Base-by-base conservation (phyloP, 2,797 vertebrate genomes). In the Molossus alvarezi region DNA sequence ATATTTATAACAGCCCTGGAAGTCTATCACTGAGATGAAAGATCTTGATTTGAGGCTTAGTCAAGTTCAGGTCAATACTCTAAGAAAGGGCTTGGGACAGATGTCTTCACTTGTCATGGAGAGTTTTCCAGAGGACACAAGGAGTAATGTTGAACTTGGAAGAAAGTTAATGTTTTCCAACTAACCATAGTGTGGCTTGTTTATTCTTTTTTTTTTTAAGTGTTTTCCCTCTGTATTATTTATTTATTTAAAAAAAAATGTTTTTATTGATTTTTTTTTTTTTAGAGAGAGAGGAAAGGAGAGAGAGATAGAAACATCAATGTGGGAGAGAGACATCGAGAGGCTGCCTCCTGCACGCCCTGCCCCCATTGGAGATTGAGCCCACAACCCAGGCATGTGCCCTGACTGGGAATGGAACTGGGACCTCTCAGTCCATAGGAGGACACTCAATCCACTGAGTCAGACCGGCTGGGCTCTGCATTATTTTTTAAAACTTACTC, bases 1-100 rank as follows among this genome's bases (percentile, higher is more conserved):
- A 15, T 94, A 23, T 72, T 95, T 95, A 91, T 82, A 95, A 91
- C 95, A 88, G 64, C 81, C 60, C 84, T 93, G 94, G 95, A 77
- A 85, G 73, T 77, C 93, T 83, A 80, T 37, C 88, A 93, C 91
- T 90, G 83, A 97, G 89, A 77, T 15, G 94, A 84, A 96, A 87
- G 65, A 94, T 95, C 94, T 75, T 84, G 88, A 48, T 89, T 96
- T 92, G 95, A 93, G 80, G 82, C 72, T 79, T 82, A 92, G 45
- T 21, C 96, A 90, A 91, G 82, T 83, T 92, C 90, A 77, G 76
- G 96, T 69, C 62, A 82, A 94, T 23, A 77, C 79, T 72, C 86
- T 72, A 86, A 85, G 64, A 57, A 9, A 86, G 11, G 77, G 20
- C 62, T 91, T 75, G n/a, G 29, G 48, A 73, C 55, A 7, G 0